A percentile compares a stretch with the other conserved stretches of the same genome.
These are phyloP conservation scores for Lytechinus pictus DNA, from an alignment of 35 echinoderm and acorn worm species.

Conservation along the genomic window DNA sequence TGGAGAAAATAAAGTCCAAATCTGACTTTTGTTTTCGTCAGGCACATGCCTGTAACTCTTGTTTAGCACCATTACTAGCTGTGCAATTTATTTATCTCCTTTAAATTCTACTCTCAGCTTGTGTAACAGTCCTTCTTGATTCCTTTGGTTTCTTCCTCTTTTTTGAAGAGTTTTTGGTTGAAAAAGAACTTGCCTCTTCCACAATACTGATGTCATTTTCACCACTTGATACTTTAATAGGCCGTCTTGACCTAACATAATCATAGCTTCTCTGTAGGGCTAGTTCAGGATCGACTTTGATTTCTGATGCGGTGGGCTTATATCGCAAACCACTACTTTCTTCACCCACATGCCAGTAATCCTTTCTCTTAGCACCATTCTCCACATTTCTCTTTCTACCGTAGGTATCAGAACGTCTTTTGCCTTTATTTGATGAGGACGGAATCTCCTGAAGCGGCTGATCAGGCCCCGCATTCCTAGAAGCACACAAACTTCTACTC, in stretches of 20 bases:
- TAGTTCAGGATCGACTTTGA: not conserved
- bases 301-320: not conserved
- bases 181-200: slow-evolving; percentile 49
- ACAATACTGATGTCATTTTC: slow-evolving; percentile 69
- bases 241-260: not conserved
- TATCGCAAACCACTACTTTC: not conserved
- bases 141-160: slow-evolving; percentile 51
- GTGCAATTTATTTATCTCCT: not conserved
- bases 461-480: not conserved
- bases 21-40: too few species aligned
- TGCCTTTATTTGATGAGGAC: not conserved
- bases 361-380: not conserved
- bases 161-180: slow-evolving; percentile 23
- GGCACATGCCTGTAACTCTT: too few species aligned
- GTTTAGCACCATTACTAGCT: too few species aligned
- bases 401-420: not conserved
- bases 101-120: slow-evolving; percentile 67
- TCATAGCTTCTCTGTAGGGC: not conserved
- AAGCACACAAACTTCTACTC: not conserved
- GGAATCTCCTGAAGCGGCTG: not conserved
- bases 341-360: not conserved
- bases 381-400: not conserved
- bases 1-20: too few species aligned
- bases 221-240: not conserved
- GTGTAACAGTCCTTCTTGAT: slow-evolving; percentile 26